Base-by-base conservation (phyloP, 2,888 invertebrate genomes). In the Chloromyia formosa region DNA sequence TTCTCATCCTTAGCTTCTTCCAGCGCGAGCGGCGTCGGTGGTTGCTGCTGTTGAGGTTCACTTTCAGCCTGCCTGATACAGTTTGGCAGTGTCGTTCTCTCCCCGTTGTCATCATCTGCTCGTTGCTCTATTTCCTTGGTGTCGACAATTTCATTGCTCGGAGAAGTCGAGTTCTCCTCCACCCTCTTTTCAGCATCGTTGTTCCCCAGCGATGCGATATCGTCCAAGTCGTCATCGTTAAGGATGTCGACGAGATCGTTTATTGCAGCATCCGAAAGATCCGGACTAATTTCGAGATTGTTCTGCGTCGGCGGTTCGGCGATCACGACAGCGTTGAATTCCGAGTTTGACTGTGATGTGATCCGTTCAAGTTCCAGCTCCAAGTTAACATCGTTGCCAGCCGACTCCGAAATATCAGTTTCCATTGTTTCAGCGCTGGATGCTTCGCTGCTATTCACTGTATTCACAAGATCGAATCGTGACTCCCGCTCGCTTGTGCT, bases 361-460 rank as follows among this genome's bases (percentile, higher is more conserved):
- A 69, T 69, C 23, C 18, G 61, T 66, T 73, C 66, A 18, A 73
- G 61, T 73, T 75, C 75, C 22, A 61, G 23, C 18, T 71, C 71
- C 35, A 71, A 14, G 14, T 56, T 56, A 1, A 9, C 14, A 20
- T 66, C 66, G 18, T 22, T 49, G 22, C 18, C 49, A 22, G n/a
- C 9, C 23, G 49, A 12, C 45, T 10, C 20, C 5, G 7, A 9
- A 0, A 42, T 4, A 49, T 14, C 22, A n/a, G 22, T 49, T 12
- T 49, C 49, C 16, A 20, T 20, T 56, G 56, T 20, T 56, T 56
- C 56, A 18, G 18, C 5, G 16, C 3, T 49, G 3, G 49, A 49
- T 3, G 49, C 14, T 49, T 49, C 16, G 1, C 2, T 12, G 49
- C 49, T 49, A 12, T 12, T n/a, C 16, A n/a, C 16, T 3, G 3